phyloP scores from a whole-genome alignment of 2,113 vertebrate species.

The Pseudopodoces humilis region DNA sequence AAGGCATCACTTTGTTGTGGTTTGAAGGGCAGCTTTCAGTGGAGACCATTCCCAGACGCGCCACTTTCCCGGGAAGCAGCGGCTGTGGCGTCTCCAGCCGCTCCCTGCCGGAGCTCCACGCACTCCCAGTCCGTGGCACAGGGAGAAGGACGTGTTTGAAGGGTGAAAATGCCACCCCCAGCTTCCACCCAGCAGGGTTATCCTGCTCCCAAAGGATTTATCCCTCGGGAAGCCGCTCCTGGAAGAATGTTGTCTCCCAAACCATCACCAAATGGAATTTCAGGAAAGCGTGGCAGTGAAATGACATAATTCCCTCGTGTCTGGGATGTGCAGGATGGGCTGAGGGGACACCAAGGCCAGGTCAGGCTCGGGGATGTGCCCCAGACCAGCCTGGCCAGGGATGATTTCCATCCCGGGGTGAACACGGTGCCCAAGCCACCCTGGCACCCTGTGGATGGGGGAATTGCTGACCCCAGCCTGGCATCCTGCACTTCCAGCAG shows the following conservation, averaged over 20 bases:
- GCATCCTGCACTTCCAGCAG: neutral
- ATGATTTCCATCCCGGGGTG: neutral
- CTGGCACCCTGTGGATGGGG: neutral
- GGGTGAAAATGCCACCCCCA: neutral
- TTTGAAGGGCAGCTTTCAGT: neutral
- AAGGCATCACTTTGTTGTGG: accelerated
- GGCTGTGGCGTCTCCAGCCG: neutral
- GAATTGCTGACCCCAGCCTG: accelerated
- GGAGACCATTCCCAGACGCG: neutral
- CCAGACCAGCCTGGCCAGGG: neutral
- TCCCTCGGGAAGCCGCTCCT: accelerated
- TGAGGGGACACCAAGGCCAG: accelerated
- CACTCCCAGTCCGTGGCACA: neutral
- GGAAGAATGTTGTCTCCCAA: no score
- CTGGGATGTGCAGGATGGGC: neutral
- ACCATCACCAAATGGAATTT: accelerated
- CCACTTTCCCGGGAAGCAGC: neutral
- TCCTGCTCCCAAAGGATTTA: neutral
- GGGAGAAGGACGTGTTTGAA: neutral
- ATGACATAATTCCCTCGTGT: accelerated
- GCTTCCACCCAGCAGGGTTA: accelerated
- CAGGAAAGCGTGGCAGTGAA: accelerated
- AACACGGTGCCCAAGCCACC: accelerated
- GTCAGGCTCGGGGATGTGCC: accelerated
- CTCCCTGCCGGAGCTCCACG: neutral